Percentiles rank a stretch among this genome's conserved stretches.
These are phyloP conservation scores for Actenoides hombroni DNA, from an alignment of 2,113 vertebrate genomes.

Conservation along the genomic window DNA sequence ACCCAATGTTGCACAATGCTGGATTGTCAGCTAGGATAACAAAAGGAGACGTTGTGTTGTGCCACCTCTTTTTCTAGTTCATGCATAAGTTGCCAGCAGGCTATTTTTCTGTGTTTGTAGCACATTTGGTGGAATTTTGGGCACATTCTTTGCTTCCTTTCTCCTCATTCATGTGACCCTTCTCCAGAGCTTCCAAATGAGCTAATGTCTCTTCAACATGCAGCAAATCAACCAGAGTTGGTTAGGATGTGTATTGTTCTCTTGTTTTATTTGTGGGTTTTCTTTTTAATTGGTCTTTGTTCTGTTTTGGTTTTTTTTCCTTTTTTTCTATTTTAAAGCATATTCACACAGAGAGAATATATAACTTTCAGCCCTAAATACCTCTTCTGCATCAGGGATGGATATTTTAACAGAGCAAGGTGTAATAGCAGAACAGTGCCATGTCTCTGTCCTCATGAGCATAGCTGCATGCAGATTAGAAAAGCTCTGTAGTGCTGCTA, in stretches of 20 bases:
- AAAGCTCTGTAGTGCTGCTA: conserved; percentile 68
- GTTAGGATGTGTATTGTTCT: conserved; percentile 47
- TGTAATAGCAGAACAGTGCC: conserved; percentile 45
- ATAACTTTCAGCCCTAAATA: conserved; percentile 32
- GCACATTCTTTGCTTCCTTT: conserved; percentile 29
- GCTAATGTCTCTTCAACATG: neutral
- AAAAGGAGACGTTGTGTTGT: conserved; percentile 24
- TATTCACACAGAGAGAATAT: conserved; percentile 36
- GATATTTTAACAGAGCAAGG: conserved; percentile 18
- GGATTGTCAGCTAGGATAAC: conserved; percentile 4
- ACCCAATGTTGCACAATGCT: neutral
- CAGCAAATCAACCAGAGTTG: neutral
- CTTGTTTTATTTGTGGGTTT: conserved; percentile 20
- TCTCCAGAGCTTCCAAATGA: conserved; percentile 38
- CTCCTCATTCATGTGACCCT: conserved; percentile 15
- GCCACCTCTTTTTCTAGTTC: conserved; percentile 34
- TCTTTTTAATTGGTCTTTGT: conserved; percentile 12
- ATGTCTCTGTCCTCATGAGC: conserved; percentile 55
- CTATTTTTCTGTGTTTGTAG: conserved; percentile 11
- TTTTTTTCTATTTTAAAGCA: neutral
- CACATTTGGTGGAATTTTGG: conserved; percentile 22
- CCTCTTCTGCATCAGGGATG: conserved; percentile 53
- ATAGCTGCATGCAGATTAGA: conserved; percentile 77
- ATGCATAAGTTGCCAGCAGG: neutral
- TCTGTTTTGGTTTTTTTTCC: neutral